These are phyloP conservation scores for Anguilla rostrata DNA, from an alignment of 2,113 vertebrate genomes.

Conservation along the genomic window DNA sequence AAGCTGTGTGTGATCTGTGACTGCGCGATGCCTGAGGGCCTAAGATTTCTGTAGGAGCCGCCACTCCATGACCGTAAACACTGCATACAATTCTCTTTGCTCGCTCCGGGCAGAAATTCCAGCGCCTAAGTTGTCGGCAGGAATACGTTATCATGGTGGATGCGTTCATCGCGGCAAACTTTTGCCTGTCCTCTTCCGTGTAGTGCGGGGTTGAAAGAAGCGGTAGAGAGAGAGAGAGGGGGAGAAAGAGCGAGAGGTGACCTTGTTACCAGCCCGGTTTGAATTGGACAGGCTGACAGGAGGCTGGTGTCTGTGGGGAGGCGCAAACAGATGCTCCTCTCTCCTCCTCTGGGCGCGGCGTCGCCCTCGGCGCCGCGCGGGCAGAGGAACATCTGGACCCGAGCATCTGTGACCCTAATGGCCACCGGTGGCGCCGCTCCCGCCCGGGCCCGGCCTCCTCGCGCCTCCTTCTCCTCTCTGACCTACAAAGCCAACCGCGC, in stretches of 20 bases:
- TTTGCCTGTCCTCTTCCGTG: background rate
- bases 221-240: conserved; percentile 7
- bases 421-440: conserved; percentile 35
- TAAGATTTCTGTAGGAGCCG: background rate
- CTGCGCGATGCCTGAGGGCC: background rate
- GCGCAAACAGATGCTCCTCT: conserved; percentile 74
- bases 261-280: conserved; percentile 68
- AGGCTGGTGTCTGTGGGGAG: conserved; percentile 73
- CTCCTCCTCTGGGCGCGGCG: conserved; percentile 55
- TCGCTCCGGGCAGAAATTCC: background rate
- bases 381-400: conserved; percentile 73
- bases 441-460: conserved; percentile 3
- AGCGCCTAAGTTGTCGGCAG: background rate
- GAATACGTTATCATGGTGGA: background rate
- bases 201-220: background rate
- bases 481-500: conserved; percentile 37
- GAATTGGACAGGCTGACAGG: conserved; percentile 72
- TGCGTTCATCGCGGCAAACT: background rate
- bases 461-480: conserved; percentile 40
- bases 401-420: conserved; percentile 76
- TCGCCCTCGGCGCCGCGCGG: conserved; percentile 73
- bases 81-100: background rate
- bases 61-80: background rate
- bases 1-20: background rate
- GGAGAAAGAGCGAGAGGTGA: conserved; percentile 40